Evolutionary conservation across 2,888 invertebrate genomes (phyloP).

Genomic region (Byasa hedistus): DNA sequence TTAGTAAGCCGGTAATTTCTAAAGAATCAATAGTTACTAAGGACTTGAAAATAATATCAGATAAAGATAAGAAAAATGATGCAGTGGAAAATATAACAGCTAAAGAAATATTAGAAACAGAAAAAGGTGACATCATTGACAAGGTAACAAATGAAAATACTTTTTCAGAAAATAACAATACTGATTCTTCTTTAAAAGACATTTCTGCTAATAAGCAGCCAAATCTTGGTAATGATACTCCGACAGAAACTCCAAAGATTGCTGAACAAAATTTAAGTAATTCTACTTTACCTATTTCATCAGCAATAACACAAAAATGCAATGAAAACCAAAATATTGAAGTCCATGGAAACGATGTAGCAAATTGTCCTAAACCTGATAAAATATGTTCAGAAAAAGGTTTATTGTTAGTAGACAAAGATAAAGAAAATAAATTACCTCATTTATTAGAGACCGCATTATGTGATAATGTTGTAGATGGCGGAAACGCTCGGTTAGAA

Average conservation of each 20-base stretch:
- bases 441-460: slow-evolving; percentile 64
- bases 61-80: slow-evolving; percentile 2
- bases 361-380: slow-evolving; percentile 8
- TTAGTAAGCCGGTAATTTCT: slow-evolving; percentile 5
- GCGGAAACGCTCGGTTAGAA: slow-evolving; percentile 80
- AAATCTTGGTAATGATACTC: background rate
- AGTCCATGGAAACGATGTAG: background rate
- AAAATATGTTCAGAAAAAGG: slow-evolving; percentile 21
- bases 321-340: slow-evolving; percentile 10
- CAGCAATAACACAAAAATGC: slow-evolving; percentile 13
- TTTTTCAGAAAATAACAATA: background rate
- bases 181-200: slow-evolving; percentile 3
- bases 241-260: slow-evolving; percentile 6
- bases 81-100: background rate
- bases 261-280: slow-evolving; percentile 15
- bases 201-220: background rate
- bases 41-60: background rate
- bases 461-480: slow-evolving; percentile 69
- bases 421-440: slow-evolving; percentile 62
- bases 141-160: slow-evolving; percentile 8
- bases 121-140: slow-evolving; percentile 4
- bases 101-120: background rate
- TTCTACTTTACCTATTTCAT: background rate
- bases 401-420: slow-evolving; percentile 45
- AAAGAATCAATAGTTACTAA: slow-evolving; percentile 14